These are phyloP conservation scores for Lipotes vexillifer DNA, from an alignment of 2,113 vertebrate genomes.

Conservation along the genomic window DNA sequence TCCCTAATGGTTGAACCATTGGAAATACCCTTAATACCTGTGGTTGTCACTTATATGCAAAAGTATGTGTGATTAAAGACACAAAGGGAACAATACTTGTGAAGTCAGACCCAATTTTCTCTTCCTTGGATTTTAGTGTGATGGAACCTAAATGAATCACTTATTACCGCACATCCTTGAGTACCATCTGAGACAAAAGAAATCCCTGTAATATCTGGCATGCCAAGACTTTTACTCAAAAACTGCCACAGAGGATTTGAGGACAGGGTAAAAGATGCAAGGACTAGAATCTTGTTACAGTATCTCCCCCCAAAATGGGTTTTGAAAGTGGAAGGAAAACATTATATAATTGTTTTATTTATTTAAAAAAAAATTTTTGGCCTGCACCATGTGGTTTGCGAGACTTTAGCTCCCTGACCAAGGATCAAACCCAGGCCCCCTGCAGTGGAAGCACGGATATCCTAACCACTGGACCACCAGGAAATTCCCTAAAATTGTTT, in stretches of 20 bases:
- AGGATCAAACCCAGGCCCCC: not conserved
- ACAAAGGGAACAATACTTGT: not conserved
- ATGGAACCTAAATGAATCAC: not conserved
- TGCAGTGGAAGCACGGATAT: not conserved
- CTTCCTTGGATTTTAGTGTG: not conserved
- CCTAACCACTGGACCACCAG: not conserved
- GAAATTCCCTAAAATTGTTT: not conserved
- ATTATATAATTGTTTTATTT: not conserved
- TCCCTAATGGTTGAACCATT: not conserved
- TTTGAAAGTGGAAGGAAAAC: not conserved
- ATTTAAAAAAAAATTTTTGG: not conserved
- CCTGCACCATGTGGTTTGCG: not conserved
- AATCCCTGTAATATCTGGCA: not conserved
- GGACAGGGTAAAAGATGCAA: not conserved
- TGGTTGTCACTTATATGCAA: not conserved
- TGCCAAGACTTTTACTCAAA: not conserved
- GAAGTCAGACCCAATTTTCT: not conserved
- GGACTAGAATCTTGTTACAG: not conserved
- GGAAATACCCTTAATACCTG: not conserved
- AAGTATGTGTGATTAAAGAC: not conserved
- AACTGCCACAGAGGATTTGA: not conserved
- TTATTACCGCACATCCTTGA: not conserved
- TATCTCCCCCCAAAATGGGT: not conserved
- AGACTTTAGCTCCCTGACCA: not conserved
- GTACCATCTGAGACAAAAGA: not conserved